Evolutionary conservation across 92 coral and sea anemone species (phyloP).

Genomic region (Epizoanthus stellaris): DNA sequence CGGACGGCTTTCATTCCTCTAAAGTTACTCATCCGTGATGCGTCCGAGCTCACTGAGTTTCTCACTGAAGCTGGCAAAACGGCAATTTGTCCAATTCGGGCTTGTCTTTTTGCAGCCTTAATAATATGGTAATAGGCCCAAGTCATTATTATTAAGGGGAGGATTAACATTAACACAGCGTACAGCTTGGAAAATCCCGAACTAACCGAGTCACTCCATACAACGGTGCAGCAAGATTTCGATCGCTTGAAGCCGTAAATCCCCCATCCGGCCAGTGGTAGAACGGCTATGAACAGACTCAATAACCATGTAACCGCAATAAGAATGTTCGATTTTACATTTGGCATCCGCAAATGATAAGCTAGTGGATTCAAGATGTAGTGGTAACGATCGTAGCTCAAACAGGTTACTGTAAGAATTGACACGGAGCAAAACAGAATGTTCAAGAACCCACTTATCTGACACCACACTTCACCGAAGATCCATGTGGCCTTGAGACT

Average conservation of each 20-base stretch:
- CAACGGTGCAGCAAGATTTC: conserved; percentile 83
- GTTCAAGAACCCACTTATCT: conserved; percentile 80
- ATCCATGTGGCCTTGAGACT: conserved; percentile 76
- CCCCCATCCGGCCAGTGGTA: conserved; percentile 98
- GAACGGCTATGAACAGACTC: conserved; percentile 81
- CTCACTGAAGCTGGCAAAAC: conserved; percentile 65
- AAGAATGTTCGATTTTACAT: conserved; percentile 70
- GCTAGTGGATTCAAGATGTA: conserved; percentile 89
- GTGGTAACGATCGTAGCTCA: conserved; percentile 94
- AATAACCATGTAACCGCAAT: conserved; percentile 77
- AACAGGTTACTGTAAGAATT: conserved; percentile 77
- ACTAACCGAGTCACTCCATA: conserved; percentile 82
- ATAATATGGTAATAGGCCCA: conserved; percentile 86
- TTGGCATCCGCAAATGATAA: conserved; percentile 84
- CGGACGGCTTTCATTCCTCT: conserved; percentile 87
- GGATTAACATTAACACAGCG: conserved; percentile 55
- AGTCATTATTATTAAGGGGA: conserved; percentile 74
- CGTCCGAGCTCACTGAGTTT: conserved; percentile 62
- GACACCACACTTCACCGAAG: conserved; percentile 86
- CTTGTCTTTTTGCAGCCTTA: conserved; percentile 94
- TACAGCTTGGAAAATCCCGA: conserved; percentile 91
- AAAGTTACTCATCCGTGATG: conserved; percentile 68
- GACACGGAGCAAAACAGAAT: conserved; percentile 78
- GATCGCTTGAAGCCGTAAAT: conserved; percentile 80
- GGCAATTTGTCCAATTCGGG: conserved; percentile 78